Evolutionary conservation across 2,113 vertebrate species (phyloP).

Genomic region (Daphoenositta chrysoptera): DNA sequence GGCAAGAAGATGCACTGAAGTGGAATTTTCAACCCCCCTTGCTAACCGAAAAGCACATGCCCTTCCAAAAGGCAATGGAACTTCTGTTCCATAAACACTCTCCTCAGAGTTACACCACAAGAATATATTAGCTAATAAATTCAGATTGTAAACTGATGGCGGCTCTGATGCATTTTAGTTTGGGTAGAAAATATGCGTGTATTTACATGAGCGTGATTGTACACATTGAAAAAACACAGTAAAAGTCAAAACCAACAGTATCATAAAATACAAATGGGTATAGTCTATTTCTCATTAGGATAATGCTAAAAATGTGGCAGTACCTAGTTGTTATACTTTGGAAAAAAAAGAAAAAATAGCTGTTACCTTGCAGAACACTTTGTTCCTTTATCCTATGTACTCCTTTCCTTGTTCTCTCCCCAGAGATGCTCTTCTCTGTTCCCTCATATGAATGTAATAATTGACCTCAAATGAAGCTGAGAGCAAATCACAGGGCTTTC

Average conservation of each 20-base stretch:
- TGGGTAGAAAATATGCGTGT: background rate
- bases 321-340: background rate
- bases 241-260: background rate
- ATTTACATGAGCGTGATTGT: background rate
- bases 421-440: background rate
- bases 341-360: background rate
- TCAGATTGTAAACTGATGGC: background rate
- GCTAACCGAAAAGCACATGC: background rate
- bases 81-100: background rate
- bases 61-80: background rate
- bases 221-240: background rate
- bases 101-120: background rate
- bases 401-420: background rate
- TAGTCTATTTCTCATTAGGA: background rate
- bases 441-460: background rate
- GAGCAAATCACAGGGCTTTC: background rate
- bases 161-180: background rate
- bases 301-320: background rate
- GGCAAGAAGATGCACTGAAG: background rate
- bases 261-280: background rate
- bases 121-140: background rate
- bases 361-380: background rate
- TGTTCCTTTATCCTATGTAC: background rate
- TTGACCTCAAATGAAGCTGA: background rate
- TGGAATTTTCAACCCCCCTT: background rate